Base-by-base conservation (phyloP, 2,113 vertebrate genomes). In the Nothocercus julius region DNA sequence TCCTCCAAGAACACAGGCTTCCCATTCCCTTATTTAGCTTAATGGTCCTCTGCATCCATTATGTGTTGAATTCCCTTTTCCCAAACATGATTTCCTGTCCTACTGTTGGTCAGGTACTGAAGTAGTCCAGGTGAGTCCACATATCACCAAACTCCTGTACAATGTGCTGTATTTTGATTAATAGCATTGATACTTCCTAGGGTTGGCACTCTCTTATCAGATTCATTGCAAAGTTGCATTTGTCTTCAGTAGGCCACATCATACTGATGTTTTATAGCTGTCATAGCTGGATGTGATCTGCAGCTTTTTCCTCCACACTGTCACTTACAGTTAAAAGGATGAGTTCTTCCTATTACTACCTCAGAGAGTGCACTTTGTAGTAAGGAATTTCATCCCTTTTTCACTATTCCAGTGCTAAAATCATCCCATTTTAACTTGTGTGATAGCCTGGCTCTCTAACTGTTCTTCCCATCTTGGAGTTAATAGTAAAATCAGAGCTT, bases 11-110 rank as follows among this genome's bases (percentile, higher is more conserved):
- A 49, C 47, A 51, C 70, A 95, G 77, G 81, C 83, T 95, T 92
- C 96, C 86, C 86, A 93, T 94, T 95, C 89, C 95, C 92, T 92
- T 97, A 93, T 95, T 97, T 96, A 86, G 94, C 74, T 81, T 85
- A 95, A 67, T 12, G 78, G 47, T 17, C 44, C 77, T 87, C 77
- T 36, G 9, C 58, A 84, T 54, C 62, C 66, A 72, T 81, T 27
- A 34, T 7, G 1, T 67, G 15, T 63, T 74, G 51, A 88, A 75
- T 56, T 79, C 77, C 61, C 34, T 85, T 68, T 49, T 92, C 47
- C 66, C 79, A 53, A 45, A 22, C 0, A 0, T 64, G 47, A 62
- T 90, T 76, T 44, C 66, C 32, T 77, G 72, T 30, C 75, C 54
- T 58, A 58, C 17, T 58, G 54, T 58, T 58, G 54, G 16, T 58